A percentile compares a stretch with the other conserved stretches of the same genome.
These are phyloP conservation scores for Xyrichtys novacula DNA, from an alignment of 2,797 vertebrate genomes.

Conservation along the genomic window DNA sequence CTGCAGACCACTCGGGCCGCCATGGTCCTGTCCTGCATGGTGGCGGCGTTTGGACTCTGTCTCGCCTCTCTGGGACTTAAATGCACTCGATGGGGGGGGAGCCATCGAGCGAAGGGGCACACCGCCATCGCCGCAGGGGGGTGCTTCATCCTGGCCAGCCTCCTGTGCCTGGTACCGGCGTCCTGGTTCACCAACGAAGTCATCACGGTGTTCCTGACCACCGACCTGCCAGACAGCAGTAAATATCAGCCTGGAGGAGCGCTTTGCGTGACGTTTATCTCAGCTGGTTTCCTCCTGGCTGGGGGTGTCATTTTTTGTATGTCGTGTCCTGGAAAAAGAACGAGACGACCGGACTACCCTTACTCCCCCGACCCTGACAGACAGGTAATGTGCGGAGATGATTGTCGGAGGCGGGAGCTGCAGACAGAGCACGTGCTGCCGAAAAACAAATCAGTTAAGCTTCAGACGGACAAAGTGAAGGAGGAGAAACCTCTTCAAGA, in stretches of 20 bases:
- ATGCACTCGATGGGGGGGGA: constrained; percentile 91
- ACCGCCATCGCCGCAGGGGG: constrained; percentile 89
- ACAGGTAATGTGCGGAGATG: neutral
- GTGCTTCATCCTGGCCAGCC: constrained; percentile 88
- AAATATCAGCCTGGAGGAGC: constrained; percentile 93
- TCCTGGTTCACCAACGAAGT: constrained; percentile 93
- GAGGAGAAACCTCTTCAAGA: constrained; percentile 40
- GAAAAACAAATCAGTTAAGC: constrained; percentile 35
- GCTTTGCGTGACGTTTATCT: constrained; percentile 90
- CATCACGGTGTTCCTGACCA: constrained; percentile 87
- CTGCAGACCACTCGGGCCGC: constrained; percentile 89
- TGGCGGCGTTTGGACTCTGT: constrained; percentile 88
- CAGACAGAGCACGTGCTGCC: constrained; percentile 11
- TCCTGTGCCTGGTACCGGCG: constrained; percentile 88
- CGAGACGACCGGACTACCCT: constrained; percentile 68
- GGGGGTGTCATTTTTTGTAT: constrained; percentile 90
- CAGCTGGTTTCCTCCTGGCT: constrained; percentile 88
- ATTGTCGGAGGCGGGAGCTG: constrained; percentile 46
- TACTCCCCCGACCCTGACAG: constrained; percentile 58
- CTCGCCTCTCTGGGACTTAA: constrained; percentile 90
- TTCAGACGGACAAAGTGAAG: constrained; percentile 45
- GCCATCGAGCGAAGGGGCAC: constrained; percentile 86
- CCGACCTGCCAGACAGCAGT: constrained; percentile 87
- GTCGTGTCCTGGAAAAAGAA: constrained; percentile 84
- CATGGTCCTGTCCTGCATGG: constrained; percentile 92